Conservation (phyloP, 1,140 invertebrate genomes). For the Temnothorax nylanderi region DNA sequence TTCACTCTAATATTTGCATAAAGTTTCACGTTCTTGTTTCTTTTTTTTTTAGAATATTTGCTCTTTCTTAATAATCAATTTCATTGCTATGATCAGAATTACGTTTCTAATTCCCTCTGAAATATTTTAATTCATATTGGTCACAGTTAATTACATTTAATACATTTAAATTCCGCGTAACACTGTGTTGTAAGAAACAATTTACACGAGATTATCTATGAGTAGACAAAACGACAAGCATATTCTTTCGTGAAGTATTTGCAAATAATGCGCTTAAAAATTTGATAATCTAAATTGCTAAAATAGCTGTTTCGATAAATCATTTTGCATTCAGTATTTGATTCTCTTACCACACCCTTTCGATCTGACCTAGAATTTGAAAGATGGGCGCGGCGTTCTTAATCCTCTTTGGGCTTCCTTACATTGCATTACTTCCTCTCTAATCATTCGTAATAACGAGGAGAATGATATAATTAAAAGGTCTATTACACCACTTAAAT, state of each 20-base stretch:
- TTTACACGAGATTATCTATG: not conserved
- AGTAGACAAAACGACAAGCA: not conserved
- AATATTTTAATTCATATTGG: not conserved
- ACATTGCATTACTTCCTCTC: not conserved
- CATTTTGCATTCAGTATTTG: conserved; percentile 58
- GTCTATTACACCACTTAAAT: not conserved
- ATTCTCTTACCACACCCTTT: conserved; percentile 73
- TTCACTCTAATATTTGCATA: not conserved
- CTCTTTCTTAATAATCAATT: not conserved
- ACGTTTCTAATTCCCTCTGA: not conserved
- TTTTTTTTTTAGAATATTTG: not conserved
- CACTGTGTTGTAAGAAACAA: not conserved
- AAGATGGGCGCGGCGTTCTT: conserved; percentile 68
- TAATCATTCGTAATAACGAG: not conserved
- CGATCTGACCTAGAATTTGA: conserved; percentile 76
- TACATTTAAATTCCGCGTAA: not conserved
- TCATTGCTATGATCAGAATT: not conserved
- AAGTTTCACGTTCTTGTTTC: not conserved
- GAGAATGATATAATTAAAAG: not conserved
- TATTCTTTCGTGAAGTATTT: not conserved
- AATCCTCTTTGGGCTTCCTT: conserved; percentile 58
- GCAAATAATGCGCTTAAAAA: conserved; percentile 30
- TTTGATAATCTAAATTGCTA: not conserved
- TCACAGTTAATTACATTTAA: not conserved
- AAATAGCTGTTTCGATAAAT: conserved; percentile 55